Base-by-base conservation (phyloP, 2,797 vertebrate genomes). In the Passerculus sandwichensis region DNA sequence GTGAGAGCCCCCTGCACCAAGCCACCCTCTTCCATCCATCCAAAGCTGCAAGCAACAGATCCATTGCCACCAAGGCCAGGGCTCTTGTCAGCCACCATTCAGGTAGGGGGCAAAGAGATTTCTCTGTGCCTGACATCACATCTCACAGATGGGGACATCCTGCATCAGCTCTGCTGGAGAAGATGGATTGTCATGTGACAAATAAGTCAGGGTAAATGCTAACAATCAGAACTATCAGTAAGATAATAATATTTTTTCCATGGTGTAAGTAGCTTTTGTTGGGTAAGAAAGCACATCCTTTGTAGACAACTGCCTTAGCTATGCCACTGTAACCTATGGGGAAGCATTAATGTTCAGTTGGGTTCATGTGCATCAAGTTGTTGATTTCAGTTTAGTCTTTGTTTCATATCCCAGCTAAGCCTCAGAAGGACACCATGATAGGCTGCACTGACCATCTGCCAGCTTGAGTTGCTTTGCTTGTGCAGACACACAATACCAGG, bases 61-160 rank as follows among this genome's bases (percentile, higher is more conserved):
- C 94, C 40, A 34, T 74, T 15, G 81, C 91, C 4, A 36, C 96
- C 15, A 97, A 94, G 87, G 57, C 60, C 60, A 97, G 96, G 36
- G 90, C 86, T 79, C 84, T 94, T 20, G 34, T 62, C 56, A 6
- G 69, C 51, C 78, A 93, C 66, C 87, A 40, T 16, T 19, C 96
- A 97, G 97, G 97, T 94, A 96, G 9, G 25, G 30, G 5, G 5
- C 56, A 60, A 44, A 66, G 36, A 62, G 44, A 45, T 2, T 59
- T 65, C 15, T 79, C 32, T 59, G 44, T 45, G 6, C 51, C 60
- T 65, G 67, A 59, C 27, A 57, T 57, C 32, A 44, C 15, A 27
- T 65, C 51, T 79, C 22, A 42, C 32, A 57, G 2, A 38, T 71
- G 59, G 62, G 45, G 32, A 62, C 50, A 65, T 45, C 47, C 71